Evolutionary conservation across 2,113 vertebrate genomes (phyloP), one percentile per base, ranked within the genome.

Genomic region (Alces alces): DNA sequence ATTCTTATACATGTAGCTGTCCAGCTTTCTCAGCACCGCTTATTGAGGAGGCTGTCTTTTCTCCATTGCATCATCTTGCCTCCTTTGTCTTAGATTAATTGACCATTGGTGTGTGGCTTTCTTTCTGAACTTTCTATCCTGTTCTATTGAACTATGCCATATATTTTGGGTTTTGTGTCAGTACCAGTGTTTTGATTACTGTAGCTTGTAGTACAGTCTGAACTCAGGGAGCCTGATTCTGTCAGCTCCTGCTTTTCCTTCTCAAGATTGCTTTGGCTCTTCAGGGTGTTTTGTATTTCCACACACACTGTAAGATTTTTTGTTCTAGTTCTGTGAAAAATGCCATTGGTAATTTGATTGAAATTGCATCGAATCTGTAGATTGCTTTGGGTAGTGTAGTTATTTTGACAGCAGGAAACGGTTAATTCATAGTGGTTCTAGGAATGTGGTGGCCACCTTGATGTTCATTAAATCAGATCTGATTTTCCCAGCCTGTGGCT

Each of bases 391-490:
- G 64, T 70, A 70, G 64, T 70, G 11, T 36, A 70, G n/a, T 70
- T 36, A 70, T 36, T 70, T 70, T 70, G 17, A 70, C 17, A 5
- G 9, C 14, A 80, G 86, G 66, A 58, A 89, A 60, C 23, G 9
- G 4, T 58, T 60, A n/a, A 39, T 19, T 80, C 27, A 7, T 16
- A 19, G 50, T 43, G 60, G 23, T 61, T 55, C 55, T 4, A 3
- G 19, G n/a, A n/a, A 5, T 21, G 17, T 86, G 19, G 6, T 1
- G 15, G 2, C 3, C 27, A 9, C 45, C 5, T 15, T 15, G 21
- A 55, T 70, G 28, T 13, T 25, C 12, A 4, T 54, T 6, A 33
- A 3, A 1, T 57, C 19, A 7, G 14, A 15, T 66, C 13, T 7
- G 21, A 28, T 43, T 43, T 57, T 47, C 11, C 36, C 25, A 15